Percentiles rank a stretch among this genome's conserved stretches.
phyloP scores from a whole-genome alignment of 2,113 vertebrate genomes.

The Pagrus major region DNA sequence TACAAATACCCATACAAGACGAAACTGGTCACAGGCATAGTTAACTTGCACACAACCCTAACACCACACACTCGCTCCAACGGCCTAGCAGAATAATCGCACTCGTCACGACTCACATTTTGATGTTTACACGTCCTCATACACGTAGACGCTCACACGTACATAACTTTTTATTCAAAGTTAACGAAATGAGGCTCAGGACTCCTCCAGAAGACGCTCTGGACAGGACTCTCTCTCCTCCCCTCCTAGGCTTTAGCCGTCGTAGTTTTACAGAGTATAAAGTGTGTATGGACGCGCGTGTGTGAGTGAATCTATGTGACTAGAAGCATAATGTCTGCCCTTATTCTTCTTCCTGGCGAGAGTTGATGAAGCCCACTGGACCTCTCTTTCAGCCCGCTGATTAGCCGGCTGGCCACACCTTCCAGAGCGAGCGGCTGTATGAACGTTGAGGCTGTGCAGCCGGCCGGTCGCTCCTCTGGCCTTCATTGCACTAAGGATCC shows the following conservation, averaged over 20 bases:
- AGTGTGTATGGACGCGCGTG: conserved; percentile 41
- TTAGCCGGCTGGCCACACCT: conserved; percentile 46
- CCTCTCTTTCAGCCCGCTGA: conserved; percentile 50
- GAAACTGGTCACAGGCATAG: conserved; percentile 58
- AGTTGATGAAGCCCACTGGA: conserved; percentile 55
- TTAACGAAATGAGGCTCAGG: conserved; percentile 84
- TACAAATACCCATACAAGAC: conserved; percentile 37
- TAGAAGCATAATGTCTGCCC: conserved; percentile 68
- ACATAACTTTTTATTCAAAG: conserved; percentile 65
- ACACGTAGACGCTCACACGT: conserved; percentile 65
- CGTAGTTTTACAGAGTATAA: conserved; percentile 72
- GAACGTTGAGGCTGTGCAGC: conserved; percentile 46
- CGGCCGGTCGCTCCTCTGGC: conserved; percentile 60
- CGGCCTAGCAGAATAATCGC: conserved; percentile 59
- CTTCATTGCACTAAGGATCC: conserved; percentile 85
- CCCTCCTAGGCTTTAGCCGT: conserved; percentile 58
- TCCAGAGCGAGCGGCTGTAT: conserved; percentile 52
- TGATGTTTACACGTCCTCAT: conserved; percentile 81
- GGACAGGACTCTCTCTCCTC: conserved; percentile 61
- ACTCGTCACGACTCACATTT: conserved; percentile 71
- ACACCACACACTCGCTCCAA: conserved; percentile 49
- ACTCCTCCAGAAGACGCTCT: conserved; percentile 74
- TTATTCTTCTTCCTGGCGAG: conserved; percentile 60
- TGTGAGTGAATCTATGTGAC: conserved; percentile 38
- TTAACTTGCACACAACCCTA: conserved; percentile 55